phyloP scores from a whole-genome alignment of 2,113 vertebrate genomes.

The Pseudolaguvia tuberculata region DNA sequence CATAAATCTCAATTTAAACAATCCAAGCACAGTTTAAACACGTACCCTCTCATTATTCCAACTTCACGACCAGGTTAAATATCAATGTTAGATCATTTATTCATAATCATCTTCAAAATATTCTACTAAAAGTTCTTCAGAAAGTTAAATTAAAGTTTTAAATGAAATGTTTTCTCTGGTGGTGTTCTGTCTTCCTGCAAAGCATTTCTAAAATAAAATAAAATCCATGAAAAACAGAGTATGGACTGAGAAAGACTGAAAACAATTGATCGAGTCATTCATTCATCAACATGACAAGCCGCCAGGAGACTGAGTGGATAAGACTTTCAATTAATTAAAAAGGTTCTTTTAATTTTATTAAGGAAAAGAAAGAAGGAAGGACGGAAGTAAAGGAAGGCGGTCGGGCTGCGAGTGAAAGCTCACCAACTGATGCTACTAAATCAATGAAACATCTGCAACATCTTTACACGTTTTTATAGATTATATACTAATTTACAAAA shows the following conservation, averaged over 20 bases:
- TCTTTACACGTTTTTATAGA: not conserved
- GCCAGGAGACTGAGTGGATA: not conserved
- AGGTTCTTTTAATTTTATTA: slow-evolving; percentile 17
- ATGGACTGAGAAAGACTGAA: not conserved
- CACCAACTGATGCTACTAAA: not conserved
- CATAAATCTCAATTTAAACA: not conserved
- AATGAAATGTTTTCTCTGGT: not conserved
- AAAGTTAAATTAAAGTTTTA: not conserved
- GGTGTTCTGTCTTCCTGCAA: not conserved
- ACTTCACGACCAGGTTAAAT: slow-evolving; percentile 2
- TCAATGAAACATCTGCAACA: not conserved
- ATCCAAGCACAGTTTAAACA: not conserved
- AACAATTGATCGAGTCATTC: not conserved
- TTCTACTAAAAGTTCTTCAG: not conserved
- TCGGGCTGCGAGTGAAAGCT: not conserved
- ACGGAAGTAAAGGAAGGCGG: no score
- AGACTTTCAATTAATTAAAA: not conserved
- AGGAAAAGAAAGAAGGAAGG: not conserved
- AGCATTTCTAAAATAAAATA: not conserved
- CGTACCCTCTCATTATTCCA: not conserved
- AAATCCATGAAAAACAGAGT: not conserved
- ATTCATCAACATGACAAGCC: not conserved
- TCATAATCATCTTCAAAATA: not conserved
- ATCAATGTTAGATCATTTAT: not conserved
- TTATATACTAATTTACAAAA: not conserved